Base-by-base conservation (phyloP, 92 coral and sea anemone species). In the Porites divaricata region DNA sequence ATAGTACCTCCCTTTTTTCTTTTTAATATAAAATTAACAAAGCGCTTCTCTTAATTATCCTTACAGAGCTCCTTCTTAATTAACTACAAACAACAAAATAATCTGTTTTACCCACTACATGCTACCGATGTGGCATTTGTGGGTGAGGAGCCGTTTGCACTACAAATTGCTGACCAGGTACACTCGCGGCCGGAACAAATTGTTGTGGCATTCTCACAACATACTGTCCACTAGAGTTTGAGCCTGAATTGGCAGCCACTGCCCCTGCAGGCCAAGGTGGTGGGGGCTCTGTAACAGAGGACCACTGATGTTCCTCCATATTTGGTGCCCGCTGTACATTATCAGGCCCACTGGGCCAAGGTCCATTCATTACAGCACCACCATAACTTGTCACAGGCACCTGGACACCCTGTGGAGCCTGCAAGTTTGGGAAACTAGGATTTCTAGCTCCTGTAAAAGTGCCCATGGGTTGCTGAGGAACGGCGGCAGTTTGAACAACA, bases 191-290 rank as follows among this genome's bases (percentile, higher is more conserved):
- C 1, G 92, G 77, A 22, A 75, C 81, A 48, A 75, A 86, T 45
- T 77, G 90, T 75, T 91, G 93, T 50, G 92, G 85, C 49, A 91
- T 81, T 63, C 92, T 83, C 12, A 89, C 92, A 23, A 81, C 89
- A 83, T 83, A 90, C 53, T 92, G 96, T 83, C 90, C 94, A 70
- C 87, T 84, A 49, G 88, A 45, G 74, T 68, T 81, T n/a, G 90
- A 80, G 22, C 51, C 56, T 62, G 93, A 49, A 75, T 80, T 84
- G 49, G 81, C 71, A 13, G 79, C 1, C 63, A 20, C 90, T 35
- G 90, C 21, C 85, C 77, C 86, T 22, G 86, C 12, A 45, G 86
- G 76, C 90, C 85, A 74, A 24, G 80, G 67, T 20, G 81, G 41
- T 78, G 86, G 86, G 21, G 81, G 83, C 79, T 45, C 74, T 61